Base-by-base conservation (phyloP, 2,888 invertebrate species). In the Venusia cambrica region DNA sequence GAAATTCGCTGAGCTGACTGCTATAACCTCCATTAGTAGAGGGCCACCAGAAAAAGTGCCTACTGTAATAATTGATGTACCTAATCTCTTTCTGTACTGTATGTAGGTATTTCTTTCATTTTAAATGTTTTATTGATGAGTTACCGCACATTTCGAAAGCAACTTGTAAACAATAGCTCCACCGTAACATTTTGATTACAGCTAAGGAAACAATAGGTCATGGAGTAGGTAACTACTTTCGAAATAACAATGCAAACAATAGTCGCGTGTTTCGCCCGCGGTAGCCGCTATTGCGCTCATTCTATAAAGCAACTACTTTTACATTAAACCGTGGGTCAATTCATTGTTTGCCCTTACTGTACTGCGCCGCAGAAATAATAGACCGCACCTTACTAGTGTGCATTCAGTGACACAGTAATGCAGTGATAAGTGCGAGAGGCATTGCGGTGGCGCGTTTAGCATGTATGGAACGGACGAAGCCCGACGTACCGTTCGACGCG, bases 231-330 rank as follows among this genome's bases (percentile, higher is more conserved):
- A 47, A 45, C 40, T 38, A 40, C 68, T 77, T 77, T 75, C 67
- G 67, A 75, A 67, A 72, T 58, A 45, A 47, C 41, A 54, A 57
- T 62, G 66, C 43, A 44, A 74, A 76, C 73, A 65, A 62, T 62
- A 54, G 54, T 46, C 51, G 51, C 42, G 53, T 47, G 63, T 71
- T 53, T 54, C 47, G 52, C 45, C 48, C 44, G 52, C 60, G 54
- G 64, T 58, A 60, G 63, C 51, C 54, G 48, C 47, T 48, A 45
- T 62, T 62, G 67, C 64, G 58, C 57, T 63, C 57, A 57, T 66
- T 72, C 71, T 59, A 66, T 70, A 64, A 77, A 78, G 77, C 78
- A 79, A 78, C 77, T 65, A 60, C 64, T 65, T 68, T 65, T 69
- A 62, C 65, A 57, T 61, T 66, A 62, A 61, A 64, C 61, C 66